phyloP scores from a whole-genome alignment of 53 echinoderm and acorn worm species.

The Echinometra lucunter region DNA sequence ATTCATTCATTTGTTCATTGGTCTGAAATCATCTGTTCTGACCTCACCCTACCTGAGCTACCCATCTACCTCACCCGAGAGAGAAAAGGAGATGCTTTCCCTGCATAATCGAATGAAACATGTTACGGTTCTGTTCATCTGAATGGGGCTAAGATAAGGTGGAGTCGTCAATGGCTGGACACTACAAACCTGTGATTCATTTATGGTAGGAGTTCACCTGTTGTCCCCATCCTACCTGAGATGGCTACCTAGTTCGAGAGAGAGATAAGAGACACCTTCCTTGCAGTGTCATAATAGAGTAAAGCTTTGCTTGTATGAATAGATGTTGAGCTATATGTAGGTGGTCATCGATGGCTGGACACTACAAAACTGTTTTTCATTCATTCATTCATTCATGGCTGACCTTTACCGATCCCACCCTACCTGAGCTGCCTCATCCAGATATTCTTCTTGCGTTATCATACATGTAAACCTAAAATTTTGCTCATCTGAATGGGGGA shows the following conservation, averaged over 20 bases:
- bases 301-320: background rate
- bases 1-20: no score
- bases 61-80: no score
- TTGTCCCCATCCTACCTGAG: conserved; percentile 18
- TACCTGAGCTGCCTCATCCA: background rate
- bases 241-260: background rate
- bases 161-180: background rate
- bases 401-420: conserved; percentile 16
- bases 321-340: background rate
- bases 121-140: background rate
- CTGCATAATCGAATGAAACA: no score
- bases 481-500: no score
- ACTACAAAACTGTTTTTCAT: conserved; percentile 41
- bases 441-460: conserved; percentile 5
- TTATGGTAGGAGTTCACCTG: conserved; percentile 11
- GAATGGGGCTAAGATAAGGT: background rate
- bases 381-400: conserved; percentile 31
- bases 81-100: no score
- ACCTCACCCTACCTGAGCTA: no score
- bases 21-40: no score
- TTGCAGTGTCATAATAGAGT: background rate
- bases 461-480: no score
- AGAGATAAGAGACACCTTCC: no score
- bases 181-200: conserved; percentile 52
- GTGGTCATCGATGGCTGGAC: background rate